Conservation (phyloP, 2,113 vertebrate genomes). For the Alethe diademata region DNA sequence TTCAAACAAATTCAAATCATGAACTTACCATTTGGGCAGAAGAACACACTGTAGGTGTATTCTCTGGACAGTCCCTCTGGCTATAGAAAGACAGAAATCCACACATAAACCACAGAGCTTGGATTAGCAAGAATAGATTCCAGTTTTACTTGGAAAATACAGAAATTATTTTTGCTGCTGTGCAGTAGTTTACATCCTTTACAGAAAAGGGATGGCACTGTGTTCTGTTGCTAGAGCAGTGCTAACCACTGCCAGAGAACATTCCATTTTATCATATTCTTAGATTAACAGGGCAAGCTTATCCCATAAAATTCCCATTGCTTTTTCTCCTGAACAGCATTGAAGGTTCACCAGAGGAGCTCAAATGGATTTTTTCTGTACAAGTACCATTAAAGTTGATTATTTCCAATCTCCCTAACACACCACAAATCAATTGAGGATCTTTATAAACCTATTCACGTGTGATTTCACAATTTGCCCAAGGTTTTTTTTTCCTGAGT, state of each 20-base stretch:
- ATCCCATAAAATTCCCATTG: not conserved
- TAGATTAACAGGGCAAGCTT: not conserved
- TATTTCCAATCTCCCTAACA: not conserved
- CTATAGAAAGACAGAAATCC: slow-evolving; percentile 67
- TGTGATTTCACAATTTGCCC: not conserved
- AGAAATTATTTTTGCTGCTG: not conserved
- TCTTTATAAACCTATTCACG: accelerated
- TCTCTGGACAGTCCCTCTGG: slow-evolving; percentile 87
- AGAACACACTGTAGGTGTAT: slow-evolving; percentile 94
- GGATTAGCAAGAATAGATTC: not conserved
- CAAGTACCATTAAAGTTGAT: not conserved
- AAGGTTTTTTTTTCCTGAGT: not conserved
- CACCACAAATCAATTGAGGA: not conserved
- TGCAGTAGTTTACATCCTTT: not conserved
- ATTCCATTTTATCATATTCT: not conserved
- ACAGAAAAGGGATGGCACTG: not conserved
- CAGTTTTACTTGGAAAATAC: not conserved
- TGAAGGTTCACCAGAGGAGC: not conserved
- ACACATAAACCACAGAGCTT: not conserved
- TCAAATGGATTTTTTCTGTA: not conserved
- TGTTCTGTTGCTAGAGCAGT: not conserved
- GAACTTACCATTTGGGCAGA: slow-evolving; percentile 89
- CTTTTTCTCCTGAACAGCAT: not conserved
- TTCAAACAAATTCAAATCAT: not conserved
- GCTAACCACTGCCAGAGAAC: not conserved